phyloP scores from a whole-genome alignment of 2,888 invertebrate genomes.

The Ophion obscuratus region DNA sequence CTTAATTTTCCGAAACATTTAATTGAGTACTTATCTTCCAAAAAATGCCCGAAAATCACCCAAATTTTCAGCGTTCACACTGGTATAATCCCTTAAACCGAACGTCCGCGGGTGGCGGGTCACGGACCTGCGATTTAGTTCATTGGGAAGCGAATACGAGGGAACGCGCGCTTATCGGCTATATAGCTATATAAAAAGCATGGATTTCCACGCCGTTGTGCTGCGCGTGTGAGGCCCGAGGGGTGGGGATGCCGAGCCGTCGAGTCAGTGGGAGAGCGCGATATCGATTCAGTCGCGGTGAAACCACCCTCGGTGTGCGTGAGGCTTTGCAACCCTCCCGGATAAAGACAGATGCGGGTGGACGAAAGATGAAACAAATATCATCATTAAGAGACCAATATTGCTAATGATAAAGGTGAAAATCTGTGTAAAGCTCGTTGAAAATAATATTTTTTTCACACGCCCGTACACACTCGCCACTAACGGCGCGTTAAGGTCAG shows the following conservation, averaged over 20 bases:
- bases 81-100: not conserved
- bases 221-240: conserved; percentile 1
- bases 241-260: conserved; percentile 44
- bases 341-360: conserved; percentile 24
- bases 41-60: too few relatives aligned
- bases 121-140: not conserved
- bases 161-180: not conserved
- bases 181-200: conserved; percentile 2
- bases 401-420: not conserved
- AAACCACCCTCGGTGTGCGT: conserved; percentile 78
- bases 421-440: not conserved
- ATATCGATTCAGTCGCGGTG: conserved; percentile 81
- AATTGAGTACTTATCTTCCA: too few relatives aligned
- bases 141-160: not conserved
- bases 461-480: conserved; percentile 20
- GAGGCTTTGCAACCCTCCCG: conserved; percentile 64
- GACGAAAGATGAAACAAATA: conserved; percentile 12
- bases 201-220: conserved; percentile 50
- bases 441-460: not conserved
- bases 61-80: too few relatives aligned
- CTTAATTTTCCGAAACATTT: too few relatives aligned
- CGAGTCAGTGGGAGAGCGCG: conserved; percentile 43
- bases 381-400: conserved; percentile 25
- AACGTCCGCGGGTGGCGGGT: not conserved
- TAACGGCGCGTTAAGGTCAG: not conserved